Evolutionary conservation across 2,113 vertebrate species (phyloP), one percentile per base, ranked within the genome.

Genomic region (Caretta caretta): DNA sequence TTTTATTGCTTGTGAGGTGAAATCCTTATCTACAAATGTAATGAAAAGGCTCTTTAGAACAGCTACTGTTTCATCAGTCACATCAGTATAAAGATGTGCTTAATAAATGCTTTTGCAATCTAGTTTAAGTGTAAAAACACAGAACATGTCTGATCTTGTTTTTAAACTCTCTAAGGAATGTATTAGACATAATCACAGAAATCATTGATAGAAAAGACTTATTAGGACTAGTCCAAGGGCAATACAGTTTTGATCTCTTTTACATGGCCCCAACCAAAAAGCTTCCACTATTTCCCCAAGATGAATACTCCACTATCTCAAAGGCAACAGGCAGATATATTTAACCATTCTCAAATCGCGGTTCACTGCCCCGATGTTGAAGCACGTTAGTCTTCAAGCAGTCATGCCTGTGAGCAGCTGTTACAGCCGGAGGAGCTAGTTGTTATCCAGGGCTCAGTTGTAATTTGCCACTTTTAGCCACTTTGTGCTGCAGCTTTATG

Each of bases 211-310:
- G 42, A 42, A 42, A 42, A 42, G 42, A 42, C 42, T 42, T 42
- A 42, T 42, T 42, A 42, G 42, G 51, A 11, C n/a, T 86, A 54
- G 38, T 13, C 35, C 84, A 95, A 89, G 29, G 72, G 14, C 56
- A 92, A 51, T 20, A 92, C 72, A 83, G 25, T 90, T 85, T 79
- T 16, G 1, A 10, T 72, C n/a, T 62, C 25, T 89, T 95, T 92
- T 50, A 88, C 93, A 13, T 65, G 3, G 7, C 82, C 87, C 25
- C 6, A 50, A 27, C 53, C 83, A 79, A 5, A 89, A 4, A 11
- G 87, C 86, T 94, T 87, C 79, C 29, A 25, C 24, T 59, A 0
- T 62, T 95, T 93, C 29, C 49, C 29, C 31, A 50, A 5, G 1
- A 38, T n/a, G 84, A 83, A 56, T 2, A 4, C 10, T 69, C 31